Conservation (phyloP, 1,140 invertebrate species). For the Cydia strobilella region DNA sequence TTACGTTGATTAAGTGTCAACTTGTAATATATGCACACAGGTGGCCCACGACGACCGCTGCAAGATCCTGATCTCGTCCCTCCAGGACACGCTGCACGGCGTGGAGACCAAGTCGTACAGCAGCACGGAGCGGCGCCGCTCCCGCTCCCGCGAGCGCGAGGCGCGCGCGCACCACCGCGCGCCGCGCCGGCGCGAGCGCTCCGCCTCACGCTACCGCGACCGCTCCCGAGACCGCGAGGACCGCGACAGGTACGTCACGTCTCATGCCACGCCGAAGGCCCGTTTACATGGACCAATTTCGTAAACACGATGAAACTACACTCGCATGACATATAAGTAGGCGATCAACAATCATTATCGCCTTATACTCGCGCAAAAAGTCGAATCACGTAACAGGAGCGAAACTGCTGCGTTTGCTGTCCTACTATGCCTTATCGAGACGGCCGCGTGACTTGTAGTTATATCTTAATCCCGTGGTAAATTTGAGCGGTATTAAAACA, state of each 20-base stretch:
- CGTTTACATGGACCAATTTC: too few relatives aligned
- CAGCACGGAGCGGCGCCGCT: constrained; percentile 83
- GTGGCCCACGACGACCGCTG: constrained; percentile 98
- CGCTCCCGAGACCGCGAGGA: constrained; percentile 86
- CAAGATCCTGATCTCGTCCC: constrained; percentile 97
- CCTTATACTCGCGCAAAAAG: too few relatives aligned
- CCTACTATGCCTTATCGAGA: too few relatives aligned
- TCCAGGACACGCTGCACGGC: constrained; percentile 97
- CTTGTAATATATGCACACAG: constrained; percentile 40
- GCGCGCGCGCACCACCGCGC: constrained; percentile 86
- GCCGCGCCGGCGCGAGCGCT: constrained; percentile 86
- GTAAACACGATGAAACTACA: too few relatives aligned
- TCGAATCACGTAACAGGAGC: too few relatives aligned
- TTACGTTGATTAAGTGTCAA: neutral
- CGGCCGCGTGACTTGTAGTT: too few relatives aligned
- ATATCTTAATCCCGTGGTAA: too few relatives aligned
- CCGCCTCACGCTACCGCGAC: constrained; percentile 89
- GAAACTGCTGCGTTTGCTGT: too few relatives aligned
- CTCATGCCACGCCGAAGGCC: too few relatives aligned
- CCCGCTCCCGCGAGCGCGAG: constrained; percentile 89
- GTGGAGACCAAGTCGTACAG: constrained; percentile 98
- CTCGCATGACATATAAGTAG: too few relatives aligned
- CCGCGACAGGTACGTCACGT: constrained; percentile 80
- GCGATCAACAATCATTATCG: too few relatives aligned
- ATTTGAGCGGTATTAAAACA: too few relatives aligned